Percentiles rank a stretch among this genome's conserved stretches.
phyloP scores from a whole-genome alignment of 2,113 vertebrate species.

The Pedionomus torquatus region DNA sequence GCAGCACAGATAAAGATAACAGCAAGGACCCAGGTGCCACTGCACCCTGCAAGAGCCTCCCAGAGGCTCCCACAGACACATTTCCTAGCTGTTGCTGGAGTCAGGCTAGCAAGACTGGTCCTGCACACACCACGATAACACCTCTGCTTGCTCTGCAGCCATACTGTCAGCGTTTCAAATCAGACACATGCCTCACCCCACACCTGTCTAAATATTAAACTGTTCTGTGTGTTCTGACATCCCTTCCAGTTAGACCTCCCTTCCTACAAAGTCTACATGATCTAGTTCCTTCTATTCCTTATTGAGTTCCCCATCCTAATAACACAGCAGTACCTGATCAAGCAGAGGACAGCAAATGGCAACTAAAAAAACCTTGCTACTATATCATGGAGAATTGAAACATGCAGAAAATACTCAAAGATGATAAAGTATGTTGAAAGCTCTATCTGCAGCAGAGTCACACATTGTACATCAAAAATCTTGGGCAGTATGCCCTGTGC shows the following conservation, averaged over 20 bases:
- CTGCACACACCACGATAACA: not conserved
- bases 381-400: not conserved
- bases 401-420: not conserved
- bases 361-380: not conserved
- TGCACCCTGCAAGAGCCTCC: not conserved
- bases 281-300: not conserved
- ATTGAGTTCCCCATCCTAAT: not conserved
- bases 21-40: not conserved
- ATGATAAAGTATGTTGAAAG: not conserved
- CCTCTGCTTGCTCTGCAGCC: not conserved
- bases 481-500: not conserved
- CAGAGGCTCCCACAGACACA: not conserved
- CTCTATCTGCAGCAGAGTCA: not conserved
- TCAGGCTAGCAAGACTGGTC: not conserved
- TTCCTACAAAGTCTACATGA: not conserved
- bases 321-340: not conserved
- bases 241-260: not conserved
- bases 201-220: not conserved
- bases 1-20: not conserved
- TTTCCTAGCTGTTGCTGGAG: not conserved
- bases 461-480: rapidly evolving
- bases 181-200: not conserved
- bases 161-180: not conserved
- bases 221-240: not conserved
- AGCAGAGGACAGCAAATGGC: not conserved